A percentile compares a stretch with the other conserved stretches of the same genome.
Evolutionary conservation across 2,888 invertebrate species (phyloP).

Genomic region (Metopia argyrocephala): DNA sequence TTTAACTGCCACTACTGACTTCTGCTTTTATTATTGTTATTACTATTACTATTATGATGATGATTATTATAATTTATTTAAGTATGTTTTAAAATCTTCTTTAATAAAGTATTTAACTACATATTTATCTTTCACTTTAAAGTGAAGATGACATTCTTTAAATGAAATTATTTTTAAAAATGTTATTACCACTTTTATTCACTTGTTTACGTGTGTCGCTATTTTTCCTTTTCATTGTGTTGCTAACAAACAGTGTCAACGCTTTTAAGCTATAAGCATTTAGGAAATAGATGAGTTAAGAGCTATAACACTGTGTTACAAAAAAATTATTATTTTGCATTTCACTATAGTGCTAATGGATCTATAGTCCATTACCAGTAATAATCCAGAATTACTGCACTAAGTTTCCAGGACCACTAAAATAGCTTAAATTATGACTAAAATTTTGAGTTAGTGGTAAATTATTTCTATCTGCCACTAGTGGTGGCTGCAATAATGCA

Average conservation of each 20-base stretch:
- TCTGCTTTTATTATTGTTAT: conserved; percentile 15
- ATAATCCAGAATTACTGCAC: too few species aligned
- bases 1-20: background rate
- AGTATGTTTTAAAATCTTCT: conserved; percentile 58
- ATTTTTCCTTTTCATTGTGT: background rate
- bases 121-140: conserved; percentile 77
- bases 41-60: conserved; percentile 26
- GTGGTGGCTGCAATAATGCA: too few species aligned
- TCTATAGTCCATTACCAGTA: too few species aligned
- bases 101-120: conserved; percentile 65
- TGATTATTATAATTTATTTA: conserved; percentile 54
- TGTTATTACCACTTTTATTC: conserved; percentile 8
- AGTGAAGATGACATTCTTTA: conserved; percentile 78
- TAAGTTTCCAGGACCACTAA: too few species aligned
- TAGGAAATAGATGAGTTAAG: too few species aligned
- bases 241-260: background rate
- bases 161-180: conserved; percentile 76
- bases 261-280: background rate
- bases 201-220: background rate
- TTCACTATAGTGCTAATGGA: too few species aligned
- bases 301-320: too few species aligned
- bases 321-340: too few species aligned
- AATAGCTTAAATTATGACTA: too few species aligned
- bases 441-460: too few species aligned
- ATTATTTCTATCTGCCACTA: too few species aligned